A percentile compares a stretch with the other conserved stretches of the same genome.
Evolutionary conservation across 1,140 invertebrate genomes (phyloP).

Genomic region (Hypsibius dujardini): DNA sequence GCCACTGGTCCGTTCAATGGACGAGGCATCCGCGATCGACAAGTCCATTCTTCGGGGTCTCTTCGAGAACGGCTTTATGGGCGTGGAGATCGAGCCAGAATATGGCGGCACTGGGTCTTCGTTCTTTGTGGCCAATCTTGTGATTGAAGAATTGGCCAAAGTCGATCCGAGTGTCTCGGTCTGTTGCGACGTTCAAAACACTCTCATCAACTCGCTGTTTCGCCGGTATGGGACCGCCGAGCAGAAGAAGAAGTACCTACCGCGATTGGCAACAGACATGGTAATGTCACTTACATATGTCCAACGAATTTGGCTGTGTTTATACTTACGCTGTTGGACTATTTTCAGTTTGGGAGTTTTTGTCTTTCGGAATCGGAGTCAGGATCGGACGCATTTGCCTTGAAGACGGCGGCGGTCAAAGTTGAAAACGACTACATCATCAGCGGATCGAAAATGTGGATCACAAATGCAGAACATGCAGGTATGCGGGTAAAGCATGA

Average conservation of each 20-base stretch:
- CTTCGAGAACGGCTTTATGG: constrained; percentile 80
- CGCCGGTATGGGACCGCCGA: constrained; percentile 38
- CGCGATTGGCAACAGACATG: constrained; percentile 35
- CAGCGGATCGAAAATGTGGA: constrained; percentile 53
- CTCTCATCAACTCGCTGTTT: constrained; percentile 59
- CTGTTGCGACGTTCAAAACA: constrained; percentile 81
- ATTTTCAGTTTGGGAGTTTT: constrained; percentile 63
- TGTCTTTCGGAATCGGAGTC: constrained; percentile 71
- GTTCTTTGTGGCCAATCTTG: constrained; percentile 70
- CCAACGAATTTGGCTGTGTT: not conserved
- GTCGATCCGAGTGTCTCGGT: constrained; percentile 71
- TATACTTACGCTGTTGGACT: not conserved
- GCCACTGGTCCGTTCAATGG: constrained; percentile 78
- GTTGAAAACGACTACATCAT: constrained; percentile 34
- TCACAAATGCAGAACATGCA: constrained; percentile 78
- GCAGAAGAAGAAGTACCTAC: constrained; percentile 44
- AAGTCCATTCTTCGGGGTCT: constrained; percentile 48
- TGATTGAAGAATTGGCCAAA: constrained; percentile 82
- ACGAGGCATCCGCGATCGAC: constrained; percentile 60
- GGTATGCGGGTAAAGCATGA: constrained; percentile 28
- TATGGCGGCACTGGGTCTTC: constrained; percentile 67
- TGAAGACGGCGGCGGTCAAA: constrained; percentile 32
- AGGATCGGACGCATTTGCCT: constrained; percentile 41
- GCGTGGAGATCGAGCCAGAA: constrained; percentile 65
- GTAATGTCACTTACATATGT: constrained; percentile 24